phyloP scores from a whole-genome alignment of 1,140 invertebrate genomes.

The Phenacoccus solenopsis region DNA sequence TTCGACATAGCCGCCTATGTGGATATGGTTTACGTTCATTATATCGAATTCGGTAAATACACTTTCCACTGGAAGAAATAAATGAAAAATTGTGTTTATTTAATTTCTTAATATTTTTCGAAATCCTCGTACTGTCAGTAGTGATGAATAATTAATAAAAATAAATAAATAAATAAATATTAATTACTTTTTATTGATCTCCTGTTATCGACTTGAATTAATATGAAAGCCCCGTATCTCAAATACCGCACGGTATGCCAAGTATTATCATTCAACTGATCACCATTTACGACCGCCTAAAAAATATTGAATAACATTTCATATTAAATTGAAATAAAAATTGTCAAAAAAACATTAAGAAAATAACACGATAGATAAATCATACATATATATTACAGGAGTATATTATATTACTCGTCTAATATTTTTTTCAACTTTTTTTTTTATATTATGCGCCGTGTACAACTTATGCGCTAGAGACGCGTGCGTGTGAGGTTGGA shows the following conservation, averaged over 20 bases:
- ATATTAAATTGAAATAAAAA: not conserved
- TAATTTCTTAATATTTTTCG: too few relatives aligned
- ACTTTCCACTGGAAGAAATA: constrained; percentile 51
- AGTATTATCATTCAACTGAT: constrained; percentile 77
- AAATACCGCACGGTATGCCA: constrained; percentile 88
- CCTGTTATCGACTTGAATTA: not conserved
- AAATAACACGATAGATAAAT: too few relatives aligned
- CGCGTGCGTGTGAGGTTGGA: too few relatives aligned
- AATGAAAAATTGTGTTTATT: too few relatives aligned
- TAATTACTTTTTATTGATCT: not conserved
- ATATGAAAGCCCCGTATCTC: constrained; percentile 33
- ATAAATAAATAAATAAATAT: not conserved
- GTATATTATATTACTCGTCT: too few relatives aligned
- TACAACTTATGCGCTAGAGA: too few relatives aligned
- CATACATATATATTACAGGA: too few relatives aligned
- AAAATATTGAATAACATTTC: constrained; percentile 27
- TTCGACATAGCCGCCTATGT: constrained; percentile 56
- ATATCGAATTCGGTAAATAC: constrained; percentile 59
- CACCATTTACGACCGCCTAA: constrained; percentile 67
- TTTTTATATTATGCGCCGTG: not conserved
- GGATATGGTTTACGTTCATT: constrained; percentile 61
- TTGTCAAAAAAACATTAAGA: too few relatives aligned
- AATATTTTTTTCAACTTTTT: not conserved
- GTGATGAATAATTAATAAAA: too few relatives aligned
- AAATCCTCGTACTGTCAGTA: too few relatives aligned